Evolutionary conservation across 2,888 invertebrate genomes (phyloP), one percentile per base, ranked within the genome.

Genomic region (Crocallis elinguaria): DNA sequence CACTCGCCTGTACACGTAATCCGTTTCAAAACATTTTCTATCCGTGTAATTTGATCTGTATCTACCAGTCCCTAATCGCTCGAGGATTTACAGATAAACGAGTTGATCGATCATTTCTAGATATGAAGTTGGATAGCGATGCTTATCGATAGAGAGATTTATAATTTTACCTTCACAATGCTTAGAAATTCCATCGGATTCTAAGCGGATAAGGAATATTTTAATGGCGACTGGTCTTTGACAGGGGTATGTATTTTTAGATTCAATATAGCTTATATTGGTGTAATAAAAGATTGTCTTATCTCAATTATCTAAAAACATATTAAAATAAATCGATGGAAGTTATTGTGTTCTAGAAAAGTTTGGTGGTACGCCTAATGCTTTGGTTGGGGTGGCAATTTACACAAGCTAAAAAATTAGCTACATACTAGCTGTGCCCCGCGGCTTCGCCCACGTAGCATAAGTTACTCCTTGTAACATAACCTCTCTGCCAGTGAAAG

Each of bases 61-160:
- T 84, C 82, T 68, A 49, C 30, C 38, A 55, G 60, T 63, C 64
- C 65, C 69, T 84, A 86, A 84, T 84, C 82, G 72, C 67, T 72
- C 71, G 68, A 72, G 82, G 80, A 83, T 84, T 81, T 82, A 79
- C 73, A 75, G 88, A 88, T 84, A 88, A 72, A 49, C 57, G 56
- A 60, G 66, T 80, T 88, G 88, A 88, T 88, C 86, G 87, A 89
- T 88, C 80, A 77, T 78, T 76, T 72, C 64, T 48, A 67, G 84
- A 86, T 87, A 84, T 72, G 71, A 66, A 70, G 70, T 69, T 62
- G 72, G 88, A 88, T 89, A 85, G 74, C 65, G 73, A 80, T 83
- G 69, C 61, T 82, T 86, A 87, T 88, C 85, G 54, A 60, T 54
- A 63, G 69, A 68, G 68, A 80, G 82, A 82, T 82, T 82, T 81